Evolutionary conservation across 2,888 invertebrate species (phyloP).

Genomic region (Mellilla xanthometata): DNA sequence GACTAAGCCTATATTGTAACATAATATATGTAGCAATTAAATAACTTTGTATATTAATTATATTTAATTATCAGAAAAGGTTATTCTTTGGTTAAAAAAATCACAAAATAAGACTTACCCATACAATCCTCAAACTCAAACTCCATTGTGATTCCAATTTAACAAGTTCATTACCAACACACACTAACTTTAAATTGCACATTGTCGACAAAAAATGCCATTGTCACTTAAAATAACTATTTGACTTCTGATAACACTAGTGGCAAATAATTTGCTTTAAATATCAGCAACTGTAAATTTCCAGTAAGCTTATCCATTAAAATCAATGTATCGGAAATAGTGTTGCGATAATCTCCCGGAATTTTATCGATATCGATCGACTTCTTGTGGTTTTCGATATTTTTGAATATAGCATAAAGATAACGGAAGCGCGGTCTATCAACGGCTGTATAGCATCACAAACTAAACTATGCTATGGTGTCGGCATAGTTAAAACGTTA

Average conservation of each 20-base stretch:
- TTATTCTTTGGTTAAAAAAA: neutral
- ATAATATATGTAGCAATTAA: too few relatives aligned
- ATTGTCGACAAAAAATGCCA: constrained; percentile 8
- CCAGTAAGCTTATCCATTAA: constrained; percentile 13
- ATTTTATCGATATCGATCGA: constrained; percentile 22
- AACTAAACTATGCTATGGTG: constrained; percentile 34
- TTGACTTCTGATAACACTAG: constrained; percentile 2
- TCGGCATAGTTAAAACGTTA: constrained; percentile 38
- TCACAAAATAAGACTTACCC: constrained; percentile 23
- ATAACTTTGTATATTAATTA: too few relatives aligned
- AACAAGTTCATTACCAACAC: neutral
- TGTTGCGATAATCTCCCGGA: constrained; percentile 16
- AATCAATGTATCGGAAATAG: constrained; percentile 24
- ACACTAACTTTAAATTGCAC: constrained; percentile 5
- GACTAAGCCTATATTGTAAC: too few relatives aligned
- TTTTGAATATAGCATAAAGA: too few relatives aligned
- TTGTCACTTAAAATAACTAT: constrained; percentile 7
- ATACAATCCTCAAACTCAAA: constrained; percentile 28
- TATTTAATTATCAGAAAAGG: too few relatives aligned
- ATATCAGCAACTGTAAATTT: neutral
- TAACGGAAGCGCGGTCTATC: neutral
- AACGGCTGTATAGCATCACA: constrained; percentile 5
- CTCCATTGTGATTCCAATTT: constrained; percentile 19
- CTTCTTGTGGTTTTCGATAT: too few relatives aligned
- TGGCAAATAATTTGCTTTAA: neutral